Evolutionary conservation across 2,113 vertebrate genomes (phyloP).

Genomic region (Megatriorchis doriae): DNA sequence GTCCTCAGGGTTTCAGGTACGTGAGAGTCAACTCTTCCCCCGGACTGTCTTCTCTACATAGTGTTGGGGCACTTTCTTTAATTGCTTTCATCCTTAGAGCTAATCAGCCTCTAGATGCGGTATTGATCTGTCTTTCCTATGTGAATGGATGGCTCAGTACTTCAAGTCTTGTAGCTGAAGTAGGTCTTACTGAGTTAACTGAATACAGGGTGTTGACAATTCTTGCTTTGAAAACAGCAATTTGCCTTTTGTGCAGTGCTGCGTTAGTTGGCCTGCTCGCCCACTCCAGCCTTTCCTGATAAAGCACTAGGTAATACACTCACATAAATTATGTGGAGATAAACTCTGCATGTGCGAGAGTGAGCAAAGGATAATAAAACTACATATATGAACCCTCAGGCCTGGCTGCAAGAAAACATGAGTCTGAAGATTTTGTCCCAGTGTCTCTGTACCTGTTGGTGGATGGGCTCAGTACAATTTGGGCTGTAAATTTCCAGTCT

Average conservation of each 20-base stretch:
- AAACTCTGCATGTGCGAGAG: neutral
- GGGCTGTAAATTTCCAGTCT: slow-evolving; percentile 21
- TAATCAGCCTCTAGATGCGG: neutral
- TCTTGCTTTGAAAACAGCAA: neutral
- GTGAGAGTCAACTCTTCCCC: neutral
- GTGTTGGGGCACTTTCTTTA: neutral
- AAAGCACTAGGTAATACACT: neutral
- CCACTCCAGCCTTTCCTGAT: neutral
- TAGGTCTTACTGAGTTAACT: neutral
- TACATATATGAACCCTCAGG: neutral
- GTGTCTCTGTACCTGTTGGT: neutral
- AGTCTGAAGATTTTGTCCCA: neutral
- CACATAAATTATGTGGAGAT: neutral
- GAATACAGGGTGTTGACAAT: neutral
- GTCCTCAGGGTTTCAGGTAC: slow-evolving; percentile 95
- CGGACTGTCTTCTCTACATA: neutral
- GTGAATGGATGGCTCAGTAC: neutral
- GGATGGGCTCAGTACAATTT: neutral
- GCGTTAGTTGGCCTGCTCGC: neutral
- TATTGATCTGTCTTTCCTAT: fast-evolving
- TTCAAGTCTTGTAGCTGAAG: neutral
- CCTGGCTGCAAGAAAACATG: neutral
- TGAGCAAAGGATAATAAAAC: neutral
- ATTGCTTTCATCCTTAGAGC: neutral
- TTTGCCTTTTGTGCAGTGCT: neutral